Evolutionary conservation across 2,888 invertebrate species (phyloP).

Genomic region (Baccha elongata): DNA sequence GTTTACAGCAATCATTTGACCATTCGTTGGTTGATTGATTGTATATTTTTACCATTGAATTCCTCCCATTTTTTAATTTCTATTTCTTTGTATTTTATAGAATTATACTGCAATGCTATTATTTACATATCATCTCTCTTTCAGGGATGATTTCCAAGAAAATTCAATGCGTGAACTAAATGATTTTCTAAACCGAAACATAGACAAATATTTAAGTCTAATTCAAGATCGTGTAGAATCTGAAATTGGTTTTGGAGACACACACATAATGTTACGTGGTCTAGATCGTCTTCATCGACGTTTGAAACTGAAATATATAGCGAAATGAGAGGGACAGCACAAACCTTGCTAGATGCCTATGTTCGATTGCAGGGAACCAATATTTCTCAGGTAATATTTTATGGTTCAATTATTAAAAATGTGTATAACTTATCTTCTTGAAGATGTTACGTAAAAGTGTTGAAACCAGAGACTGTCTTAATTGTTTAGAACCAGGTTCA

Average conservation of each 20-base stretch:
- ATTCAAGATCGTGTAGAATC: conserved; percentile 91
- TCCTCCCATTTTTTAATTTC: too few relatives aligned
- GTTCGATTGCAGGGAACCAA: conserved; percentile 91
- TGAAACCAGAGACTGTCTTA: conserved; percentile 97
- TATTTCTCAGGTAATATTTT: conserved; percentile 86
- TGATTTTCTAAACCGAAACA: conserved; percentile 91
- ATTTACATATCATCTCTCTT: too few relatives aligned
- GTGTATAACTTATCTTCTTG: conserved; percentile 75
- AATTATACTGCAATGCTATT: too few relatives aligned
- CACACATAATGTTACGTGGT: conserved; percentile 92
- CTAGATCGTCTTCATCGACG: conserved; percentile 95
- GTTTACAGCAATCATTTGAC: not conserved
- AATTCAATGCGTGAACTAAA: conserved; percentile 89
- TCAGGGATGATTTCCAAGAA: conserved; percentile 86
- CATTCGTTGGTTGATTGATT: too few relatives aligned
- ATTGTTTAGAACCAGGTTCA: conserved; percentile 96
- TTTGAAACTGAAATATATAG: conserved; percentile 87
- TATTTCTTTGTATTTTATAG: too few relatives aligned
- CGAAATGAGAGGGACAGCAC: conserved; percentile 88
- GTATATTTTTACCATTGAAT: not conserved
- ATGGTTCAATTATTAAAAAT: not conserved
- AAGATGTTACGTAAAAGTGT: conserved; percentile 97
- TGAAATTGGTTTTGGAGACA: conserved; percentile 88
- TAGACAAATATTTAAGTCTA: conserved; percentile 92
- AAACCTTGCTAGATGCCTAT: conserved; percentile 89